Base-by-base conservation (phyloP, 2,888 invertebrate genomes). In the Ramazzottius varieornatus region DNA sequence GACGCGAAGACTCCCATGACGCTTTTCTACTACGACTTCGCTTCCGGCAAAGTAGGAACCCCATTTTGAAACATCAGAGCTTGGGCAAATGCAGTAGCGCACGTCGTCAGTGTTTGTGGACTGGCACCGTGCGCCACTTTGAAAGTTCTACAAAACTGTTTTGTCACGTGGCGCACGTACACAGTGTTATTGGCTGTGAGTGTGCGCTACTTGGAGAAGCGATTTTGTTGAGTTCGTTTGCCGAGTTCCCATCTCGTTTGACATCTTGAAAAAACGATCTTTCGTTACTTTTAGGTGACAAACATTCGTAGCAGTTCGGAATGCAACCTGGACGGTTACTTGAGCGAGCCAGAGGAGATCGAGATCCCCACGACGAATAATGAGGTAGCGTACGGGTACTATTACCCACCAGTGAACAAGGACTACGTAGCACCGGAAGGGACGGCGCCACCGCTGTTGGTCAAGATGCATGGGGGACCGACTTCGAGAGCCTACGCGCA, bases 401-500 rank as follows among this genome's bases (percentile, higher is more conserved):
- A 70, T 33, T 68, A 68, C 66, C 67, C 68, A 20, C 68, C 68
- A 13, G 63, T 54, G 68, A 77, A 76, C 69, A 72, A 73, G 64
- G 73, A 73, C 63, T 76, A 69, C 67, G 46, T 65, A 2, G 75
- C 71, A 13, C 71, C 71, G 1, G 64, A 67, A 1, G 73, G 72
- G 46, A 70, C 71, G 0, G 68, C 72, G 1, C 77, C 77, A 4
- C 77, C 77, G 1, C 70, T 77, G 32, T 69, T 78, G 29, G 72
- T 78, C 1, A 70, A 73, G 63, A 75, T 73, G 33, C 78, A 78
- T 70, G 75, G 76, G n/a, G 78, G 78, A 1, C 78, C 78, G 1
- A 77, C 78, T 1, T 70, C 72, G 4, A 68, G 70, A 16, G 70
- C 73, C 16, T 68, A 67, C 32, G 68, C 70, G 65, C 68, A 67